A percentile compares a stretch with the other conserved stretches of the same genome.
Conservation (phyloP, 1,140 invertebrate genomes). For the Dendroctonus valens region DNA sequence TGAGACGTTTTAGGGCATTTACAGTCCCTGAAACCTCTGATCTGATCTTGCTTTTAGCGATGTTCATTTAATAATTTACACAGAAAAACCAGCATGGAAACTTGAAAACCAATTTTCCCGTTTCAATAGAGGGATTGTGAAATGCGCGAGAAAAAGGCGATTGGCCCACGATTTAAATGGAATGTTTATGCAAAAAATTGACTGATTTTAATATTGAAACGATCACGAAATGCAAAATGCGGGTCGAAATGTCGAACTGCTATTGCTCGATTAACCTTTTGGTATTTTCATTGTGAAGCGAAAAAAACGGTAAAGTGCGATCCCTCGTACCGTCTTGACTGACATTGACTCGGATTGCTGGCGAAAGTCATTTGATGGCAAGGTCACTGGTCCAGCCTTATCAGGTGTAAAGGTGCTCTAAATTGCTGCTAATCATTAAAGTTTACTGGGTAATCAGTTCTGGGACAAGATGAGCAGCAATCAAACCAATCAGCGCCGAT, state of each 20-base stretch:
- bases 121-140: too few species aligned
- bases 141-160: too few species aligned
- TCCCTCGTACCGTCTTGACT: neutral
- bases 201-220: neutral
- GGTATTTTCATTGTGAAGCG: neutral
- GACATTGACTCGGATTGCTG: conserved; percentile 7
- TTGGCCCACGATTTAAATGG: too few species aligned
- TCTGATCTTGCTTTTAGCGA: too few species aligned
- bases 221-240: conserved; percentile 1
- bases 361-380: neutral
- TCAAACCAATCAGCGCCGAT: neutral
- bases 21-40: too few species aligned
- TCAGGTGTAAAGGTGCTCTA: neutral
- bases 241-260: conserved; percentile 1
- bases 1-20: too few species aligned
- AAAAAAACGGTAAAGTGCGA: neutral
- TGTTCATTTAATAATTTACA: too few species aligned
- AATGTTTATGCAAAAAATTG: neutral
- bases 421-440: too few species aligned
- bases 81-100: too few species aligned
- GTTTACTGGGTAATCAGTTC: too few species aligned
- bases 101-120: too few species aligned
- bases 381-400: neutral
- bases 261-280: conserved; percentile 8
- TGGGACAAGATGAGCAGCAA: neutral